A percentile compares a stretch with the other conserved stretches of the same genome.
These are phyloP conservation scores for Anthrax anthrax DNA, from an alignment of 2,888 invertebrate species.

Conservation along the genomic window DNA sequence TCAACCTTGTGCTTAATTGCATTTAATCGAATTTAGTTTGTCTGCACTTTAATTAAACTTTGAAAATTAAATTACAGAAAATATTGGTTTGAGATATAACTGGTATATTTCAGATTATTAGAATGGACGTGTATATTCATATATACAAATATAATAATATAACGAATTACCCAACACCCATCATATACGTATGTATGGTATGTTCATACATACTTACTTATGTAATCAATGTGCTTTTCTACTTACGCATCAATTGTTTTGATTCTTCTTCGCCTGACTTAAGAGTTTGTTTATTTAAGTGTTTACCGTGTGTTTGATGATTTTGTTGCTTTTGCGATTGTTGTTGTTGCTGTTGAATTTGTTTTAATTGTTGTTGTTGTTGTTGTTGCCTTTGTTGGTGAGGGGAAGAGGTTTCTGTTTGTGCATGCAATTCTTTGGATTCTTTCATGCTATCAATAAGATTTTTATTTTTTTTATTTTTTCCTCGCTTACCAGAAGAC, in stretches of 20 bases:
- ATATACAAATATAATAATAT: too few species aligned
- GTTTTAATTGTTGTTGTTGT: conserved; percentile 2
- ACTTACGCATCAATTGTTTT: neutral
- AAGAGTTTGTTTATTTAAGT: conserved; percentile 9
- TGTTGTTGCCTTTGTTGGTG: conserved; percentile 1
- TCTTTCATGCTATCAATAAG: conserved; percentile 6
- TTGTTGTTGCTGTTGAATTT: conserved; percentile 4
- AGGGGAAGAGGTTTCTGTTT: neutral
- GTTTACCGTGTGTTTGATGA: conserved; percentile 24
- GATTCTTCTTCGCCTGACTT: conserved; percentile 2
- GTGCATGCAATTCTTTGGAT: neutral
- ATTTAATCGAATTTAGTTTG: too few species aligned
- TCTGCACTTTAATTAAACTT: too few species aligned
- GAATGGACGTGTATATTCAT: too few species aligned
- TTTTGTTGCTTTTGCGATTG: conserved; percentile 19
- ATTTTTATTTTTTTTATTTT: conserved; percentile 24
- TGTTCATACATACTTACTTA: too few species aligned
- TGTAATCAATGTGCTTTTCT: too few species aligned
- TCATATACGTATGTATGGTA: too few species aligned
- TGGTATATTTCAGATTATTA: too few species aligned
- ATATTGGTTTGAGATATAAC: too few species aligned
- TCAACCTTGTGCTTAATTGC: too few species aligned
- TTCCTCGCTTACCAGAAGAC: conserved; percentile 22
- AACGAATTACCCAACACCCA: too few species aligned
- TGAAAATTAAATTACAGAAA: too few species aligned